Evolutionary conservation across 2,888 invertebrate genomes (phyloP).

Genomic region (Therioaphis trifolii): DNA sequence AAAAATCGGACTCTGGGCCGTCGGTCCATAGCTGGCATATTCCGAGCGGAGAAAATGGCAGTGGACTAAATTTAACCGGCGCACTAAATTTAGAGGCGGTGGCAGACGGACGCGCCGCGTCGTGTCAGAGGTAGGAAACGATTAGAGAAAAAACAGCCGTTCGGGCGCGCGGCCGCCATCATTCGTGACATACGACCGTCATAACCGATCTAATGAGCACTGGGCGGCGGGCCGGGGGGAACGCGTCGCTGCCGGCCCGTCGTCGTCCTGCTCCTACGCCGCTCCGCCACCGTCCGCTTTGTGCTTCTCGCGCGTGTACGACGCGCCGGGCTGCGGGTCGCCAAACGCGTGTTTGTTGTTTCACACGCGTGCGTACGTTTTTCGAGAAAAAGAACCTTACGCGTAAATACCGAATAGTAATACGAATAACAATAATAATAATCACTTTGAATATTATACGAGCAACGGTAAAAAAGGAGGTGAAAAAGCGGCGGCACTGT

Average conservation of each 20-base stretch:
- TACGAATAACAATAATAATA: no score
- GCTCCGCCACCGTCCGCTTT: no score
- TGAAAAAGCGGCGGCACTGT: background rate
- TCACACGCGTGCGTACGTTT: no score
- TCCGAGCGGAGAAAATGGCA: slow-evolving; percentile 49
- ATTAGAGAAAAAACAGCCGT: slow-evolving; percentile 31
- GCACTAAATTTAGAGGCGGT: slow-evolving; percentile 49
- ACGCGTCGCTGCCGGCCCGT: background rate
- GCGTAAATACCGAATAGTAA: background rate
- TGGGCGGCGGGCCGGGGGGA: background rate
- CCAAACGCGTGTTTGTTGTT: background rate
- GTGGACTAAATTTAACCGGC: slow-evolving; percentile 57
- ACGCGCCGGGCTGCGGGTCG: background rate
- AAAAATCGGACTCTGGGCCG: background rate
- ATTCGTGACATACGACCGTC: slow-evolving; percentile 55
- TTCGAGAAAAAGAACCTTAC: background rate
- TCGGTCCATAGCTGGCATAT: slow-evolving; percentile 30
- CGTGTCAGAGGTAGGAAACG: slow-evolving; percentile 39
- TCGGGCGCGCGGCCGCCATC: background rate
- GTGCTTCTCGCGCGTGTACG: no score
- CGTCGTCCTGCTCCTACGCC: background rate
- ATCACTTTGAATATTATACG: no score
- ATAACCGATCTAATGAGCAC: slow-evolving; percentile 54
- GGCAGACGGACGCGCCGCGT: background rate
- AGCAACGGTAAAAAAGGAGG: background rate